phyloP scores from a whole-genome alignment of 1,140 invertebrate species.

The Drosophila parabipectinata region DNA sequence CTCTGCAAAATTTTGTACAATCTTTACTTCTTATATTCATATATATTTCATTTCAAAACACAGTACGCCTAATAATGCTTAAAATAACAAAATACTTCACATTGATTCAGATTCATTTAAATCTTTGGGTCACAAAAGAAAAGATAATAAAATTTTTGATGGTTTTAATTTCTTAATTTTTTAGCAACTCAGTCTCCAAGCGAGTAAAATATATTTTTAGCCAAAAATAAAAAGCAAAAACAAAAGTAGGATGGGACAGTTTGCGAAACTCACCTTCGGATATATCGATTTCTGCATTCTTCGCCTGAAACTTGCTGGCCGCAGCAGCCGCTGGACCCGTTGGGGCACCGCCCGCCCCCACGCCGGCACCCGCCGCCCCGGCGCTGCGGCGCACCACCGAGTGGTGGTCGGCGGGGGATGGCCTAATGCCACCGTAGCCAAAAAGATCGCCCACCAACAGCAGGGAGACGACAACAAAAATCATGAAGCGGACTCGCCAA shows the following conservation, averaged over 20 bases:
- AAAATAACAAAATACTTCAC: no score
- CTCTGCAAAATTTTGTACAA: no score
- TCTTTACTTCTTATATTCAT: no score
- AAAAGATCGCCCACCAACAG: conserved; percentile 80
- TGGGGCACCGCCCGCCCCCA: conserved; percentile 46
- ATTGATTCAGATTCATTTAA: no score
- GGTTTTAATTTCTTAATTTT: neutral
- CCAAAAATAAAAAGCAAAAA: neutral
- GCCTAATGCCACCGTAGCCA: conserved; percentile 71
- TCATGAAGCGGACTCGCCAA: conserved; percentile 81
- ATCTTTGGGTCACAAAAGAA: neutral
- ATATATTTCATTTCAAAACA: no score
- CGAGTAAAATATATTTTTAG: conserved; percentile 4
- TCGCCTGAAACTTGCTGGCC: conserved; percentile 77
- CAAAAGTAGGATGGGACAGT: conserved; percentile 2
- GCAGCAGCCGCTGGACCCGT: conserved; percentile 66
- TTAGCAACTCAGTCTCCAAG: neutral
- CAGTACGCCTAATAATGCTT: no score
- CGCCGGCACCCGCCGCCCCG: conserved; percentile 34
- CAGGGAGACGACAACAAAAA: conserved; percentile 72
- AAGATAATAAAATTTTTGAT: neutral
- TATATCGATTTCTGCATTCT: conserved; percentile 82
- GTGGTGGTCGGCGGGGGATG: conserved; percentile 53
- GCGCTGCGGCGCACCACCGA: conserved; percentile 36
- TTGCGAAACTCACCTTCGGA: conserved; percentile 77